These are phyloP conservation scores for Cosmorhoe ocellata DNA, from an alignment of 2,888 invertebrate genomes.

Conservation along the genomic window DNA sequence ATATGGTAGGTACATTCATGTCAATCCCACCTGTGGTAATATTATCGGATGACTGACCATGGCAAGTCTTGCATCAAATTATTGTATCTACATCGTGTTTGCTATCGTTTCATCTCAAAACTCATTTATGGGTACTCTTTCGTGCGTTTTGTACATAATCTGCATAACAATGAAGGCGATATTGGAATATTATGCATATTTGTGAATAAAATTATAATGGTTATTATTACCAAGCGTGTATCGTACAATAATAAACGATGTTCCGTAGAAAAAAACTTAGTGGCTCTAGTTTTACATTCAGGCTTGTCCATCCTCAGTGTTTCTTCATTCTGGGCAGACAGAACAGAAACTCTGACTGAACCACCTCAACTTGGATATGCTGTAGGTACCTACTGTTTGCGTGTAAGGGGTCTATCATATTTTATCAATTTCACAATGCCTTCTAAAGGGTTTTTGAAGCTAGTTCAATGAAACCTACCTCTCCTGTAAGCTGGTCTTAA, in stretches of 20 bases:
- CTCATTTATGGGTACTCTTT: slow-evolving; percentile 1
- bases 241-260: background rate
- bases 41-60: background rate
- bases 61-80: background rate
- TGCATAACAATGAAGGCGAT: slow-evolving; percentile 3
- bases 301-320: too few species aligned
- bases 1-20: too few species aligned
- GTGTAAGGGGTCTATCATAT: too few species aligned
- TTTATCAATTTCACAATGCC: too few species aligned
- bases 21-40: background rate
- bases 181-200: slow-evolving; percentile 7
- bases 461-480: too few species aligned
- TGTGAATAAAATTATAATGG: slow-evolving; percentile 3
- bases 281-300: too few species aligned
- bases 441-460: too few species aligned
- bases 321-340: too few species aligned
- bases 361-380: too few species aligned
- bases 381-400: too few species aligned
- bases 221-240: slow-evolving; percentile 1
- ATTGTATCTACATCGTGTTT: background rate
- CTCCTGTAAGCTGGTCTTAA: too few species aligned
- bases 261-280: background rate
- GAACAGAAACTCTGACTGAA: too few species aligned
- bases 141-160: slow-evolving; percentile 1
- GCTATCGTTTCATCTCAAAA: background rate